phyloP scores from a whole-genome alignment of 2,113 vertebrate genomes.

The Gavialis gangeticus region DNA sequence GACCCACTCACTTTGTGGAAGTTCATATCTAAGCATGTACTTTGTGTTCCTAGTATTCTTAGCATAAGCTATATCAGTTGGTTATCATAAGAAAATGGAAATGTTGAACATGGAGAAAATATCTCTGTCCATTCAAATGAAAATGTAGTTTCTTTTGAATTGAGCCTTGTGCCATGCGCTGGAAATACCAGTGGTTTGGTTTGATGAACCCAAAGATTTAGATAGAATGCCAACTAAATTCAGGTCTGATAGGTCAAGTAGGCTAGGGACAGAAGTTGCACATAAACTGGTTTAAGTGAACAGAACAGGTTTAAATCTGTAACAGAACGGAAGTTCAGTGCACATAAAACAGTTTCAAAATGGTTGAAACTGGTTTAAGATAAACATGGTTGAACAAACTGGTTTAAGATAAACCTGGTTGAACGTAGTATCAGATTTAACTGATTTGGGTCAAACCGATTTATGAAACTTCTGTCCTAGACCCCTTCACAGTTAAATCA shows the following conservation, averaged over 20 bases:
- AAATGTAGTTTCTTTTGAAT: background rate
- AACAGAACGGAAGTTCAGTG: no score
- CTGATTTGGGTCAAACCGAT: no score
- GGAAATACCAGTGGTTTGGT: background rate
- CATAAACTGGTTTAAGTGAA: no score
- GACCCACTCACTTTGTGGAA: background rate
- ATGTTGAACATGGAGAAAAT: background rate
- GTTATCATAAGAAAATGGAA: background rate
- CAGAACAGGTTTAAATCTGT: no score
- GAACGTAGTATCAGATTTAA: no score
- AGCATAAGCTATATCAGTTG: background rate
- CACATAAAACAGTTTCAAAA: no score
- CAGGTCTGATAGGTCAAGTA: background rate
- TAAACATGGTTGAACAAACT: no score
- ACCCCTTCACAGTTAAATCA: background rate
- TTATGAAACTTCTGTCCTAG: no score
- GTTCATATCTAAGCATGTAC: accelerated
- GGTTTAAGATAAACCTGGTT: no score
- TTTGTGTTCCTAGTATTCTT: background rate
- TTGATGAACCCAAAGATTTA: background rate
- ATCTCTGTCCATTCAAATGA: background rate
- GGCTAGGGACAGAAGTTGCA: no score
- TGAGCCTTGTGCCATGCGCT: background rate
- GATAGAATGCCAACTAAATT: background rate
- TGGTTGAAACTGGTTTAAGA: no score